phyloP scores from a whole-genome alignment of 1,140 invertebrate species.

The Drosophila nigromelanica region DNA sequence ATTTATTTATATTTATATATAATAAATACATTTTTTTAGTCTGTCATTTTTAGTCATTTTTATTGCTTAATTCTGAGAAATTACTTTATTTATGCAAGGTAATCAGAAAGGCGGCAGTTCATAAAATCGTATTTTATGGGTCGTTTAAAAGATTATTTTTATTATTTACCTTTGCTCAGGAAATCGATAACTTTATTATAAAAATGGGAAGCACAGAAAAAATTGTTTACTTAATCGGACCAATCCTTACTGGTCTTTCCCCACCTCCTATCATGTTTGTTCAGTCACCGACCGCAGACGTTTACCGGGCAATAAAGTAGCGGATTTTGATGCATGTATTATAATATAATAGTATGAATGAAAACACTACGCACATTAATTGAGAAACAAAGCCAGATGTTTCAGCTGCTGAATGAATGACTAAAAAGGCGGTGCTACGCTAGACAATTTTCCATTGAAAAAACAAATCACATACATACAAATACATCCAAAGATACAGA shows the following conservation, averaged over 20 bases:
- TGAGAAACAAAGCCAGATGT: conserved; percentile 53
- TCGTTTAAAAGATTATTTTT: no score
- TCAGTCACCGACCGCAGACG: background rate
- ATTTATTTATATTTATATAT: background rate
- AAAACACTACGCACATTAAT: conserved; percentile 18
- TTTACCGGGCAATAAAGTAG: background rate
- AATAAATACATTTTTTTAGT: background rate
- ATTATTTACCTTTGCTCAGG: no score
- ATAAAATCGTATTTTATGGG: background rate
- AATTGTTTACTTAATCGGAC: background rate
- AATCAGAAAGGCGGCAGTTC: background rate
- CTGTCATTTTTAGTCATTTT: background rate
- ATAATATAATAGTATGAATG: conserved; percentile 16
- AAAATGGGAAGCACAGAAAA: background rate
- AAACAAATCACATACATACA: conserved; percentile 18
- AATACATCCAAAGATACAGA: conserved; percentile 6
- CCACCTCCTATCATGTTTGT: background rate
- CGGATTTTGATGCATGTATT: background rate
- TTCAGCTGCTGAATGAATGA: conserved; percentile 54
- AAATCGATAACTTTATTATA: background rate
- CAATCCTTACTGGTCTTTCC: background rate
- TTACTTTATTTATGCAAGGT: background rate
- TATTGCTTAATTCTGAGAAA: background rate
- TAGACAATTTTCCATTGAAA: conserved; percentile 63
- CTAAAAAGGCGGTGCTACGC: conserved; percentile 36